These are phyloP conservation scores for Harpagus bidentatus DNA, from an alignment of 2,113 vertebrate genomes.

Conservation along the genomic window DNA sequence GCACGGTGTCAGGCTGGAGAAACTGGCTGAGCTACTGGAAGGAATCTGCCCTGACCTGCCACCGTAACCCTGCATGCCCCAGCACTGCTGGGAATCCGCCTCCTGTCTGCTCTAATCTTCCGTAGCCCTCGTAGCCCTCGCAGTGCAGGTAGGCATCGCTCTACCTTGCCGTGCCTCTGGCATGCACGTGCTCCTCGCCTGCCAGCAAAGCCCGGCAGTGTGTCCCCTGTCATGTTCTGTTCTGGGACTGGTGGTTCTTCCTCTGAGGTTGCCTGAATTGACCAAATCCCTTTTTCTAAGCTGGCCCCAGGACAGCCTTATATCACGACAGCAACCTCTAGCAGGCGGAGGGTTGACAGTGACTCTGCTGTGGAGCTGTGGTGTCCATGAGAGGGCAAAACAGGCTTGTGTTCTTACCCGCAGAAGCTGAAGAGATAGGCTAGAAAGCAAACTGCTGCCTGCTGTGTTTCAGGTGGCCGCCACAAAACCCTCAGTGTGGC, in stretches of 20 bases:
- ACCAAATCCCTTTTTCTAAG: background rate
- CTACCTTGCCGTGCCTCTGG: background rate
- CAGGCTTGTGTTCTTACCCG: background rate
- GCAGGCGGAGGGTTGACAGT: background rate
- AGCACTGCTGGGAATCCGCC: background rate
- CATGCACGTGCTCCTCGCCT: rapidly evolving
- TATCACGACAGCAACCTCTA: background rate
- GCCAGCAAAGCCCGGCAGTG: rapidly evolving
- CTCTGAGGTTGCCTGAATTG: background rate
- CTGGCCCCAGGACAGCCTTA: background rate
- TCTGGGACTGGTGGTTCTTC: background rate
- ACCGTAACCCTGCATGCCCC: background rate
- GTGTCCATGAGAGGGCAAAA: rapidly evolving
- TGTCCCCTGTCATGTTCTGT: rapidly evolving
- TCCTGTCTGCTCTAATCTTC: background rate
- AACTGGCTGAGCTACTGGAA: conserved; percentile 31
- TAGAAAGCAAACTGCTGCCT: background rate
- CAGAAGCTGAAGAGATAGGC: background rate
- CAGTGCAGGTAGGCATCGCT: background rate
- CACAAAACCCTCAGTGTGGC: background rate
- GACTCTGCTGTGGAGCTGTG: background rate
- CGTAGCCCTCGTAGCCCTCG: background rate
- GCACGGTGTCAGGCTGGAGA: background rate
- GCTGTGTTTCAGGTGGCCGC: background rate
- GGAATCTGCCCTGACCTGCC: conserved; percentile 33